Evolutionary conservation across 2,797 vertebrate species (phyloP).

Genomic region (Dromococcyx pavoninus): DNA sequence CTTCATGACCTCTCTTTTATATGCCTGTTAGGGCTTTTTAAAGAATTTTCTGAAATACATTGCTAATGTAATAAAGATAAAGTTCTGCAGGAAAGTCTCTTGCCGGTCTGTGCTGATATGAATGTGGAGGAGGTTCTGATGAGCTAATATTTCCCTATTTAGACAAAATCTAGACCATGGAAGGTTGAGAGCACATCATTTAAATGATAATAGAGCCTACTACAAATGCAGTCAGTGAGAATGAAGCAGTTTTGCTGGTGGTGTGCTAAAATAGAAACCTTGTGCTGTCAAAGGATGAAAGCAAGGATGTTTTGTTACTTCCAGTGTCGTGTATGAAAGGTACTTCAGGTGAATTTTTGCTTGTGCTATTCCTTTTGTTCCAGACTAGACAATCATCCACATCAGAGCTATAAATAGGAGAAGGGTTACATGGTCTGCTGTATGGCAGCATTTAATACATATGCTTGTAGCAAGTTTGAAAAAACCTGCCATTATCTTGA

Average conservation of each 20-base stretch:
- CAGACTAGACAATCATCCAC: neutral
- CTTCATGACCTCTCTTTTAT: neutral
- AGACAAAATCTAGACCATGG: neutral
- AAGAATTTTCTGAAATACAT: neutral
- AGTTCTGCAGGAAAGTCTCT: neutral
- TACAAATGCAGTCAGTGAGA: neutral
- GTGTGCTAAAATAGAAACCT: neutral
- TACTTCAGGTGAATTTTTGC: accelerated
- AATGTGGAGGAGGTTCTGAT: neutral
- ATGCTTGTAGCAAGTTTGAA: neutral
- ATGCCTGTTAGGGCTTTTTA: neutral
- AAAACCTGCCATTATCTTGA: neutral
- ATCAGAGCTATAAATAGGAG: neutral
- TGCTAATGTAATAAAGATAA: neutral
- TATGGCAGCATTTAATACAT: neutral
- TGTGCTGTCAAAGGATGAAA: neutral
- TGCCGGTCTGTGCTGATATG: neutral
- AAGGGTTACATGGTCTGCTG: neutral
- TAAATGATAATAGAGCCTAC: neutral
- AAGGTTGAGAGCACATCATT: neutral
- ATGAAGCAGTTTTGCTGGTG: neutral
- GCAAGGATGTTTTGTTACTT: neutral
- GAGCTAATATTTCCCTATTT: neutral
- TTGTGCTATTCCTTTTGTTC: neutral
- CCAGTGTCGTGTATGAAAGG: neutral